phyloP scores from a whole-genome alignment of 2,888 invertebrate species.

The Flabesymbios commensalis region DNA sequence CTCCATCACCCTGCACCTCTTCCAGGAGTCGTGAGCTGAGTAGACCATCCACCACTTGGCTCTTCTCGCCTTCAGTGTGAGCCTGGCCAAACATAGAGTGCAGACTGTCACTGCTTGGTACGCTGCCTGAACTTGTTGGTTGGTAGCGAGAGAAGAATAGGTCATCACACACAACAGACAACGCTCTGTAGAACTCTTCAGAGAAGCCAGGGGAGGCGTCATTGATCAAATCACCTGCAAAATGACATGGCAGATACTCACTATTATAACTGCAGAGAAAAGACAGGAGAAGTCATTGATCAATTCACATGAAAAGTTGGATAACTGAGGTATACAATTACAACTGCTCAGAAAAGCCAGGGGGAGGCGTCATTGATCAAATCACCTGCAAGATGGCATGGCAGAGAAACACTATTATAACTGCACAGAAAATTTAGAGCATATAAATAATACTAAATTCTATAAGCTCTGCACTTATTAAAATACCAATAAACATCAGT shows the following conservation, averaged over 20 bases:
- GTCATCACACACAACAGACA: slow-evolving; percentile 56
- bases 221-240: slow-evolving; percentile 52
- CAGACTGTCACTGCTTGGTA: slow-evolving; percentile 37
- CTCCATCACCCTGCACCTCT: slow-evolving; percentile 47
- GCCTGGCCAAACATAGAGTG: slow-evolving; percentile 50
- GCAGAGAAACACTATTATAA: too few relatives aligned
- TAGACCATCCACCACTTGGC: slow-evolving; percentile 50
- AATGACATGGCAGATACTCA: too few relatives aligned
- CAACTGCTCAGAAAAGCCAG: slow-evolving; percentile 52
- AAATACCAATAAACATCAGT: too few relatives aligned
- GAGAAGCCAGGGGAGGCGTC: slow-evolving; percentile 53
- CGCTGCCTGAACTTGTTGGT: slow-evolving; percentile 21
- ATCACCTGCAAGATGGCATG: slow-evolving; percentile 53
- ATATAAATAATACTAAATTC: too few relatives aligned
- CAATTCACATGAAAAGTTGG: too few relatives aligned
- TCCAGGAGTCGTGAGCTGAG: slow-evolving; percentile 51
- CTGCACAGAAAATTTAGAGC: too few relatives aligned
- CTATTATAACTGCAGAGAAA: too few relatives aligned
- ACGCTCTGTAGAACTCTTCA: slow-evolving; percentile 52
- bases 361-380: slow-evolving; percentile 52
- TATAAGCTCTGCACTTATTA: too few relatives aligned
- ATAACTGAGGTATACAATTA: too few relatives aligned
- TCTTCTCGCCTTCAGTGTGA: slow-evolving; percentile 51
- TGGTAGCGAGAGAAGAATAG: slow-evolving; percentile 56
- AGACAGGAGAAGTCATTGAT: too few relatives aligned